Base-by-base conservation (phyloP, 2,888 invertebrate genomes). In the Scrobipalpa atriplicella region DNA sequence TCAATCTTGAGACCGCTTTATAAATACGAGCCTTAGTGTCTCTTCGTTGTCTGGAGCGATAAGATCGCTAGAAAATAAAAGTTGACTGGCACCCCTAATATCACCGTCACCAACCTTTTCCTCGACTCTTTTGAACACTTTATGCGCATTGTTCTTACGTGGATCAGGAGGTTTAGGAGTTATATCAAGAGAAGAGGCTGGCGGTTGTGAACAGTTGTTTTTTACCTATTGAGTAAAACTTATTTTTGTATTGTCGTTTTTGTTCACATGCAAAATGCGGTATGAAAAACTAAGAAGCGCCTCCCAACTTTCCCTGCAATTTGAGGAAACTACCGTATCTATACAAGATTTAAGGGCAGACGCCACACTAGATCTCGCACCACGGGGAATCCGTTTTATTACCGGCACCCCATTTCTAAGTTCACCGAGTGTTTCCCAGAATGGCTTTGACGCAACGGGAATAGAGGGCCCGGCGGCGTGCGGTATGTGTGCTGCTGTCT, bases 51-150 rank as follows among this genome's bases (percentile, higher is more conserved):
- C 5, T 1, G 58, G 58, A 0, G 58, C 58, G 1, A 58, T n/a
- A n/a, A 58, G 3, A n/a, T 58, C 36, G 8, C 58, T 58, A 1
- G 58, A 58, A 13, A 58, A 58, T n/a, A 58, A 13, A 21, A 54
- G 7, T 54, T 54, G 54, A 21, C 21, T 54, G 10, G 54, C 54
- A 2, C 54, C 54, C 19, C 10, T 52, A 5, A 47, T 10, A 47
- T 13, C 47, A 47, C 47, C 47, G 7, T 47, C 47, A 13, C 13
- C 11, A 1, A 58, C 36, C 36, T 58, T 58, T 2, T 36, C n/a
- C 38, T 58, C 36, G 10, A 58, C 36, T 36, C 9, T 58, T n/a
- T 58, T 58, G 21, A 36, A 36, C 9, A 36, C 6, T n/a, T 18
- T 58, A 10, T 2, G 2, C 21, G 2, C 1, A 2, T 5, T 21